Base-by-base conservation (phyloP, 1,140 invertebrate species). In the Paraescarpia echinospica region DNA sequence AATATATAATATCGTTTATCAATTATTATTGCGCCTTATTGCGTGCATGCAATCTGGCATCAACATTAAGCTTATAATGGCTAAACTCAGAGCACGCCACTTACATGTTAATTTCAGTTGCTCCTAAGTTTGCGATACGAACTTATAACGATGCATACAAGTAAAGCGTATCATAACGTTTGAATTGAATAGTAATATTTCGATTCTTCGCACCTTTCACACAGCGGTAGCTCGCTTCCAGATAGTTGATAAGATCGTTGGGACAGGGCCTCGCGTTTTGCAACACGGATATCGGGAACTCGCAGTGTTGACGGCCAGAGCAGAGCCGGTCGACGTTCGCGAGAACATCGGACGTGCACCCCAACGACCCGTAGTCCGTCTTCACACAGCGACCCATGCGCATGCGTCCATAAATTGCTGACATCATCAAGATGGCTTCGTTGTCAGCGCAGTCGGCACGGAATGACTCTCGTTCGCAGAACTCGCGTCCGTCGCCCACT, bases 361-460 rank as follows among this genome's bases (percentile, higher is more conserved):
- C 93, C 22, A 93, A 34, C 34, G 91, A 88, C 8, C 92, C 92
- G 92, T 48, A 59, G 35, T 59, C 77, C 22, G 33, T 51, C n/a
- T 89, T 33, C 34, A 93, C 91, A 48, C 92, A 93, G 33, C 51
- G 33, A 33, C 48, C 91, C 31, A 93, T 34, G 27, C 91, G 34
- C 92, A 93, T 93, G 34, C 92, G 90, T 34, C 92, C 92, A 51
- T 93, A 93, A 33, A n/a, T 91, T 8, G 92, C 92, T 33, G 91
- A 90, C 34, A 14, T 35, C 90, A 93, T 91, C 33, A 93, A n/a
- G 91, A 93, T 91, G 27, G 91, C 90, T 33, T 93, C 90, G 51
- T 91, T 34, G 27, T 34, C 27, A 14, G 88, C 41, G 41, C 92
- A 92, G 34, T 92, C 35, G 5, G 92, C 92, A 9, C 89, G 88